Conservation (phyloP, 64 coral and sea anemone genomes). For the Porites australiensis region DNA sequence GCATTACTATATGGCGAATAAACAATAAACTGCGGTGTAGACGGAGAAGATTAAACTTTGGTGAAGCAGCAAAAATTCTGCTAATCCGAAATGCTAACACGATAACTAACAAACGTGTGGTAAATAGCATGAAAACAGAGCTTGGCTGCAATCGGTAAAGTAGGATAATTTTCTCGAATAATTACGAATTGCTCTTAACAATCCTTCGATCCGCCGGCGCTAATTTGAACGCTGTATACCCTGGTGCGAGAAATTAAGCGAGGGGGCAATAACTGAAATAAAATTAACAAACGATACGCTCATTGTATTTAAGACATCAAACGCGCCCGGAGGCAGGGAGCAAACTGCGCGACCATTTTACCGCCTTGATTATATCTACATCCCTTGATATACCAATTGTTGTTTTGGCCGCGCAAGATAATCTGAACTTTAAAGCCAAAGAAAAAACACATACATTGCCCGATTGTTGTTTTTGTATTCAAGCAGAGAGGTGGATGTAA, state of each 20-base stretch:
- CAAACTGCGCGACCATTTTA: neutral
- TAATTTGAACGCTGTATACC: neutral
- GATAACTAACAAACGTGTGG: neutral
- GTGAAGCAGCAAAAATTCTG: slow-evolving; percentile 4
- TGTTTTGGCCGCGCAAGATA: neutral
- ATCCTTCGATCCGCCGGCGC: neutral
- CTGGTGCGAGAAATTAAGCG: neutral
- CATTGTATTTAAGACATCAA: neutral
- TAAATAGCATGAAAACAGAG: neutral
- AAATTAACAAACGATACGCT: no score
- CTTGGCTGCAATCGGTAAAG: neutral
- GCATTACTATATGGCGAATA: neutral
- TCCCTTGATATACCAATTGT: no score
- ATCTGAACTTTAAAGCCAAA: neutral
- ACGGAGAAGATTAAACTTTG: neutral
- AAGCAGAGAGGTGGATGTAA: neutral
- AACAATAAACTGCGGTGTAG: neutral
- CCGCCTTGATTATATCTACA: neutral
- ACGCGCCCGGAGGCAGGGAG: neutral
- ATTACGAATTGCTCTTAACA: slow-evolving; percentile 16
- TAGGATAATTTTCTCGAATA: neutral
- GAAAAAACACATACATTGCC: neutral
- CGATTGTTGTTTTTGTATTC: slow-evolving; percentile 31
- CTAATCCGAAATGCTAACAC: slow-evolving; percentile 15
- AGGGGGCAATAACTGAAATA: neutral